Evolutionary conservation across 1,140 invertebrate genomes (phyloP).

Genomic region (Ridgeia piscesae): DNA sequence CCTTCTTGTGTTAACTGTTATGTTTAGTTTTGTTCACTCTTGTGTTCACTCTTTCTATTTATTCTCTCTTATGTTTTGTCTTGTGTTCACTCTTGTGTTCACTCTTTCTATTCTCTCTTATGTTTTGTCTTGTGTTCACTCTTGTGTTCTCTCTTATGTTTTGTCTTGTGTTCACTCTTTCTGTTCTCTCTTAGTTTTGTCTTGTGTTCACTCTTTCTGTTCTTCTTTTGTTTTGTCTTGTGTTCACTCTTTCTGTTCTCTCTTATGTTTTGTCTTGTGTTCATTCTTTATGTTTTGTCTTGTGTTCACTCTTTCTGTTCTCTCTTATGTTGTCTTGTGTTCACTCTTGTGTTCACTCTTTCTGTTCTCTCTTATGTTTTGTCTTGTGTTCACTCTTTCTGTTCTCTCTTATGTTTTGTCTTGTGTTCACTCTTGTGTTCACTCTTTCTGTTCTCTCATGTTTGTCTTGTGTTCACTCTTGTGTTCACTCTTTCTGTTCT

Average conservation of each 20-base stretch:
- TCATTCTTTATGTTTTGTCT: not conserved
- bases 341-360: not conserved
- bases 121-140: too few relatives aligned
- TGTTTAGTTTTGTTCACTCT: too few relatives aligned
- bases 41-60: too few relatives aligned
- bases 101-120: not conserved
- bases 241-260: not conserved
- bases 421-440: not conserved
- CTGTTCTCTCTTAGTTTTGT: not conserved
- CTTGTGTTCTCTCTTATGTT: not conserved
- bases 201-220: not conserved
- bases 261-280: too few relatives aligned
- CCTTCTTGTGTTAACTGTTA: too few relatives aligned
- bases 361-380: too few relatives aligned
- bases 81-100: not conserved
- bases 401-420: not conserved
- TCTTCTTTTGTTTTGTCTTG: too few relatives aligned
- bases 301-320: not conserved
- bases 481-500: not conserved
- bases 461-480: not conserved
- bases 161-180: not conserved
- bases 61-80: too few relatives aligned
- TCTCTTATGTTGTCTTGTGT: not conserved
- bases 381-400: not conserved
- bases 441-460: not conserved